Conservation (phyloP, 2,888 invertebrate genomes). For the Scotopteryx bipunctaria region DNA sequence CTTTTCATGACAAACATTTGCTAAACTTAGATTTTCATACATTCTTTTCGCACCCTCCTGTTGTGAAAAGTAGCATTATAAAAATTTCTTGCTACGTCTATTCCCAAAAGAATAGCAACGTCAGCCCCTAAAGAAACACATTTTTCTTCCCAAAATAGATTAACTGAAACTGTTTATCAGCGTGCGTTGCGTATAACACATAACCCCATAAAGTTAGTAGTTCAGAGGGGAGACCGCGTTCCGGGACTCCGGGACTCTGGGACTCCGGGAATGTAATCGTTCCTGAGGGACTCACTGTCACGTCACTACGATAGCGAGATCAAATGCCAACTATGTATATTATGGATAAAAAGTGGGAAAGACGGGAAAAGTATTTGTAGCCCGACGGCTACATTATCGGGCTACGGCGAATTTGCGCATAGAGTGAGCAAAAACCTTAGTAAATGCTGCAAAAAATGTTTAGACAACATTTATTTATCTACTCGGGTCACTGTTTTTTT, state of each 20-base stretch:
- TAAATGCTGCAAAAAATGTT: too few species aligned
- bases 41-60: not conserved
- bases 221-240: slow-evolving; percentile 28
- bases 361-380: not conserved
- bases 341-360: slow-evolving; percentile 3
- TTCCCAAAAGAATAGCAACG: slow-evolving; percentile 21
- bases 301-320: slow-evolving; percentile 36
- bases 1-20: too few species aligned
- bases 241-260: slow-evolving; percentile 27
- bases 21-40: too few species aligned
- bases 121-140: slow-evolving; percentile 38
- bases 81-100: not conserved
- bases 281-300: slow-evolving; percentile 45
- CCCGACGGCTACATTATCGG: too few species aligned
- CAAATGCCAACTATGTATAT: slow-evolving; percentile 4
- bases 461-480: too few species aligned
- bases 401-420: too few species aligned
- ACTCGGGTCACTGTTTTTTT: too few species aligned
- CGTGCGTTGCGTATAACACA: slow-evolving; percentile 37
- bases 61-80: too few species aligned
- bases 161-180: slow-evolving; percentile 41
- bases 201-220: slow-evolving; percentile 36
- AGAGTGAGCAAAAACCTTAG: too few species aligned
- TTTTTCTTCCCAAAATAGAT: slow-evolving; percentile 39
- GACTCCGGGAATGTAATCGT: slow-evolving; percentile 41